Base-by-base conservation (phyloP, 2,797 vertebrate species). In the Sarcoramphus papa region DNA sequence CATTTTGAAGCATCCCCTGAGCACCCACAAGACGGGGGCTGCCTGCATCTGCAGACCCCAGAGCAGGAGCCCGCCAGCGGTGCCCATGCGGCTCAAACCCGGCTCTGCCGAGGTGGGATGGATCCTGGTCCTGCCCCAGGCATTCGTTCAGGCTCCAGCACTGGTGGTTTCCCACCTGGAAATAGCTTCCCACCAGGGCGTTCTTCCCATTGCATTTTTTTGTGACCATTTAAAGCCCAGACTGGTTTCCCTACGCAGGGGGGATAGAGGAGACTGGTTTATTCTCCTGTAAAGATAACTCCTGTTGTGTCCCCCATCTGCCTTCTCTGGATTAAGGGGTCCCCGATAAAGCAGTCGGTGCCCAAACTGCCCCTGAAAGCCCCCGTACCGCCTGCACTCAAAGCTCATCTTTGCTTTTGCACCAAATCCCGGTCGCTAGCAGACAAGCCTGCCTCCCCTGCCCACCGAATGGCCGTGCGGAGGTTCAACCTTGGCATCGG, bases 381-480 rank as follows among this genome's bases (percentile, higher is more conserved):
- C 56, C 50, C 35, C 0, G 1, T 8, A 27, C 7, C 0, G 1
- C 51, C 40, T 11, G 19, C 0, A 1, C 68, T 63, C n/a, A 40
- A 48, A 88, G 59, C 21, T 85, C 60, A 24, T 25, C 47, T 59
- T 69, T 22, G 13, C 30, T 72, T 56, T 65, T 21, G 8, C 43
- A 62, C 7, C 79, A 45, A 63, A 74, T 15, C 73, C 53, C 77
- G 33, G 6, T 2, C 0, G 1, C 47, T 7, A 75, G n/a, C 50
- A 33, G 35, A 21, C 7, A 7, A 59, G 12, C 16, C 30, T 2
- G 1, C 18, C 10, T 14, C 27, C 63, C 14, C n/a, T 33, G 47
- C 51, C 23, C 12, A 35, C 16, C 6, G 1, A 50, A 13, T 3
- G 4, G 1, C 57, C 0, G 0, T 6, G 16, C 2, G 0, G 20